Evolutionary conservation across 2,113 vertebrate species (phyloP).

Genomic region (Osmerus mordax): DNA sequence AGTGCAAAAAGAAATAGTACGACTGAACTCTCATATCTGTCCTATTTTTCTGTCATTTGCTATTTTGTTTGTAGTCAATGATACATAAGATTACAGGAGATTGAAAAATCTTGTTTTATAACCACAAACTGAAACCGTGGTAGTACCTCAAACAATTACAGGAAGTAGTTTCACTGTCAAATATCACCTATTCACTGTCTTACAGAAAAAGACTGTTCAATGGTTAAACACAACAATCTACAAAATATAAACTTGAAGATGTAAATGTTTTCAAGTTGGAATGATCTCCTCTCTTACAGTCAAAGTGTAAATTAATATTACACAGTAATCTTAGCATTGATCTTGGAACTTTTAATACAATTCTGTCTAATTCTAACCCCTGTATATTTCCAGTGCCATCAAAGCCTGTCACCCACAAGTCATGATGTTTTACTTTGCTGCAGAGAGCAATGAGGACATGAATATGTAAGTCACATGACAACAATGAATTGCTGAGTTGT

Average conservation of each 20-base stretch:
- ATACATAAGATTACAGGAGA: not conserved
- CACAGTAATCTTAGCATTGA: not conserved
- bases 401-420: conserved; percentile 92
- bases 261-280: not conserved
- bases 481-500: no score
- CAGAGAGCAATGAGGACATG: conserved; percentile 91
- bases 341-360: not conserved
- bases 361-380: not conserved
- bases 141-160: not conserved
- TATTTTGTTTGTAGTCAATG: not conserved
- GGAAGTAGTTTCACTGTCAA: not conserved
- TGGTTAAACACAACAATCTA: no score
- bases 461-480: conserved; percentile 79
- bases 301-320: not conserved
- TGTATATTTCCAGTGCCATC: conserved; percentile 78
- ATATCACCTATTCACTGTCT: not conserved
- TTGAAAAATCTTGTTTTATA: not conserved
- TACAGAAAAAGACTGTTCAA: no score
- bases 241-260: no score
- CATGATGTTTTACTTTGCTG: conserved; percentile 96
- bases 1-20: conserved; percentile 99
- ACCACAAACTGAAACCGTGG: not conserved
- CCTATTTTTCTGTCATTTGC: not conserved
- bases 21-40: conserved; percentile 37
- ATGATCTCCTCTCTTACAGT: not conserved